Evolutionary conservation across 92 coral and sea anemone species (phyloP).

Genomic region (Parazoanthus swiftii): DNA sequence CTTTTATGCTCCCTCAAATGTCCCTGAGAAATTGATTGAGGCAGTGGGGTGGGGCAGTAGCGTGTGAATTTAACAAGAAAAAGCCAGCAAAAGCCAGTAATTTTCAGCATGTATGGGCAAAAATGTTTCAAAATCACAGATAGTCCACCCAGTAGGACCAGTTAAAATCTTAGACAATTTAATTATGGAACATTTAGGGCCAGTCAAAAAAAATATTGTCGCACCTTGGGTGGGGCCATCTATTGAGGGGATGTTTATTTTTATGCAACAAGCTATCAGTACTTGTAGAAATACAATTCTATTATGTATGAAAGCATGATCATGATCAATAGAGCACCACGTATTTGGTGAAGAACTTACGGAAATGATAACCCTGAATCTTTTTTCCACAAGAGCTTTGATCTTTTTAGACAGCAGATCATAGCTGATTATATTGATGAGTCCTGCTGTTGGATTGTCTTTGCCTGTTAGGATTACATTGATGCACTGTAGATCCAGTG

Average conservation of each 20-base stretch:
- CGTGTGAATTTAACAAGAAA: too few species aligned
- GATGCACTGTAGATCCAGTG: slow-evolving; percentile 68
- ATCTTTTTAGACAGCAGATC: slow-evolving; percentile 77
- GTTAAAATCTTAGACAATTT: too few species aligned
- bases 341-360: slow-evolving; percentile 50
- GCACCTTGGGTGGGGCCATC: background rate
- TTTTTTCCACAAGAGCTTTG: slow-evolving; percentile 58
- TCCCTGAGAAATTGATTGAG: background rate
- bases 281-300: background rate
- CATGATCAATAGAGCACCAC: too few species aligned
- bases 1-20: background rate
- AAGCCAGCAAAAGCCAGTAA: too few species aligned
- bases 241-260: background rate
- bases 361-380: slow-evolving; percentile 85
- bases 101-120: too few species aligned
- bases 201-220: too few species aligned
- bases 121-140: too few species aligned
- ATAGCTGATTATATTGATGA: slow-evolving; percentile 86
- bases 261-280: background rate
- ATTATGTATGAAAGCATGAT: too few species aligned
- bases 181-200: too few species aligned
- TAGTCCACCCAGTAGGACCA: too few species aligned
- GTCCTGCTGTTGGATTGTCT: slow-evolving; percentile 82
- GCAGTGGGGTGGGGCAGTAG: background rate
- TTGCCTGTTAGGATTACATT: slow-evolving; percentile 93